Conservation (phyloP, 2,888 invertebrate genomes). For the Itoplectis maculator region DNA sequence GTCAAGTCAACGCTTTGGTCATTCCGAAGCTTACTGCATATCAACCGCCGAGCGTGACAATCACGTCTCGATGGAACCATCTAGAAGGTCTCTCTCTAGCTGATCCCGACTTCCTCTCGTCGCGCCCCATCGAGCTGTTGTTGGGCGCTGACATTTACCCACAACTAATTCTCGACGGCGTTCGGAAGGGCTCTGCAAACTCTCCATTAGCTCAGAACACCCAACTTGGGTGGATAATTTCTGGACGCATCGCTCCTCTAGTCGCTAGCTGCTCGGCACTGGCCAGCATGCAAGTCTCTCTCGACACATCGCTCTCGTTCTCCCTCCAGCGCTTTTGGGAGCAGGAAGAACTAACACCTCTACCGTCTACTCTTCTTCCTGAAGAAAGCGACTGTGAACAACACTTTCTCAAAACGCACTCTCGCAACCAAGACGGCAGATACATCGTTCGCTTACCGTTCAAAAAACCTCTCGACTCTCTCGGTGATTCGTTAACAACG, state of each 20-base stretch:
- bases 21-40: slow-evolving; percentile 32
- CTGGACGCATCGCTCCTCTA: slow-evolving; percentile 28
- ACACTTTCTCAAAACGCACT: slow-evolving; percentile 58
- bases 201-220: slow-evolving; percentile 44
- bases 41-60: background rate
- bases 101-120: slow-evolving; percentile 30
- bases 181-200: background rate
- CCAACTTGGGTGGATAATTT: slow-evolving; percentile 50
- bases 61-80: slow-evolving; percentile 23
- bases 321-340: slow-evolving; percentile 44
- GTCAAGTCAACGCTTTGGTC: slow-evolving; percentile 18
- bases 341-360: slow-evolving; percentile 36
- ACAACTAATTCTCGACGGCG: slow-evolving; percentile 11
- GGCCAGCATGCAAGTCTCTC: slow-evolving; percentile 13
- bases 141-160: slow-evolving; percentile 38
- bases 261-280: background rate
- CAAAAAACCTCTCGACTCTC: slow-evolving; percentile 13
- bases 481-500: background rate
- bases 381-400: slow-evolving; percentile 54
- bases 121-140: slow-evolving; percentile 35
- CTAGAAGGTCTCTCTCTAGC: slow-evolving; percentile 25
- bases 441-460: slow-evolving; percentile 59
- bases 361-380: background rate
- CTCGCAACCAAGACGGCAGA: slow-evolving; percentile 42
- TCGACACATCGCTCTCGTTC: background rate